Evolutionary conservation across 2,113 vertebrate genomes (phyloP).

Genomic region (Dipodomys stephensi): DNA sequence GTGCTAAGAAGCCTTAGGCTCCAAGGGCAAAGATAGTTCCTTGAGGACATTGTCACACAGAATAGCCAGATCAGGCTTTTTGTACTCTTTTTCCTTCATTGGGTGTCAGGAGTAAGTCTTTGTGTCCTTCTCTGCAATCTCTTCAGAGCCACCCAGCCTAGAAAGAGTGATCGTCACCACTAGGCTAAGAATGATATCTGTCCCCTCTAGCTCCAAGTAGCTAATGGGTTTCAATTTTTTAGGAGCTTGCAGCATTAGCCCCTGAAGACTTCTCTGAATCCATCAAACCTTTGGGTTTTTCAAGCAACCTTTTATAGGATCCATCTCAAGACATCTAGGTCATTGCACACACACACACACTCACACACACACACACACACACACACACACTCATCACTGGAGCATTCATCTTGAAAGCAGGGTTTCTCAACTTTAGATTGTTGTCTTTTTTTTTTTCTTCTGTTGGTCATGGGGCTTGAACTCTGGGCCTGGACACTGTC

Average conservation of each 20-base stretch:
- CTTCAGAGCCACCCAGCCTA: neutral
- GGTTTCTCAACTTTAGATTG: neutral
- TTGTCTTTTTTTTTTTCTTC: too few relatives aligned
- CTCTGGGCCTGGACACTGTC: too few relatives aligned
- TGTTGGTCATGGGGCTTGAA: too few relatives aligned
- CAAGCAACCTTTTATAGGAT: neutral
- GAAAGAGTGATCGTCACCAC: accelerated
- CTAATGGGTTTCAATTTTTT: neutral
- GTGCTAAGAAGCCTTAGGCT: accelerated
- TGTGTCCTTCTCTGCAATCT: neutral
- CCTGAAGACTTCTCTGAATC: neutral
- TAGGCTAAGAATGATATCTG: neutral
- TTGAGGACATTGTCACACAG: accelerated
- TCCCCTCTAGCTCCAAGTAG: neutral
- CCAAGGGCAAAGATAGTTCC: neutral
- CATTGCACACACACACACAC: neutral
- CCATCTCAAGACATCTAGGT: neutral
- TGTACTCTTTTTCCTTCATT: neutral
- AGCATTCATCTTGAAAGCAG: neutral
- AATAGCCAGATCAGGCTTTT: neutral
- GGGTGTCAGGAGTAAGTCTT: neutral
- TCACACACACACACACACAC: neutral
- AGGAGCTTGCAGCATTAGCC: neutral
- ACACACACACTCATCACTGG: too few relatives aligned
- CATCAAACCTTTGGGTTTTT: neutral